Conservation (phyloP, 2,113 vertebrate species). For the Uria aalge region DNA sequence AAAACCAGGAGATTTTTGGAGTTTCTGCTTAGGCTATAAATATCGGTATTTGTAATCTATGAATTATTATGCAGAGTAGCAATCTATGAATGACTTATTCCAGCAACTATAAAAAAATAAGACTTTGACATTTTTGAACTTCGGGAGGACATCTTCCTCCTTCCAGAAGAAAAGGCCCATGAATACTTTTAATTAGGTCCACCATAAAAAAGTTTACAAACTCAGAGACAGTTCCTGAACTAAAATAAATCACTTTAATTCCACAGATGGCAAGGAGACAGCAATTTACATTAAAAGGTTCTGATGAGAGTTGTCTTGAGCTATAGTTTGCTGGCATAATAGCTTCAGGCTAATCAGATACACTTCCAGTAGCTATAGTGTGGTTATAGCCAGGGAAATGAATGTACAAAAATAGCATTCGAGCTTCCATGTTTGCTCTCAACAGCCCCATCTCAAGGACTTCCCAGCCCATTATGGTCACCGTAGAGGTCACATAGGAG, state of each 20-base stretch:
- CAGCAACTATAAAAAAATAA: not conserved
- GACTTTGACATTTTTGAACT: not conserved
- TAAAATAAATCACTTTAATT: not conserved
- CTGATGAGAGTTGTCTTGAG: not conserved
- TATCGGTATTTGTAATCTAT: not conserved
- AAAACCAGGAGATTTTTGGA: not conserved
- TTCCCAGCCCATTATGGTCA: not conserved
- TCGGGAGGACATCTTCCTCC: not conserved
- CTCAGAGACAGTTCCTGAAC: not conserved
- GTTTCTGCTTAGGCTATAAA: not conserved
- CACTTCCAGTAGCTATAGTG: not conserved
- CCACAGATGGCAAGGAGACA: not conserved
- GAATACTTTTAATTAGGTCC: not conserved
- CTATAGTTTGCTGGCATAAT: not conserved
- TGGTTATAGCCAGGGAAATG: not conserved
- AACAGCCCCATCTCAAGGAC: not conserved
- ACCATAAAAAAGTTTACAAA: not conserved
- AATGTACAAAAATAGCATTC: not conserved
- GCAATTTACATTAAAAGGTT: not conserved
- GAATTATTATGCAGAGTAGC: conserved; percentile 4
- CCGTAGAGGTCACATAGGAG: not conserved
- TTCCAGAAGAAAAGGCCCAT: not conserved
- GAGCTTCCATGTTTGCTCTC: not conserved
- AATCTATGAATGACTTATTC: not conserved
- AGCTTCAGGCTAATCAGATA: not conserved